Evolutionary conservation across 2,888 invertebrate genomes (phyloP), one percentile per base, ranked within the genome.

Genomic region (Coleophora deauratella): DNA sequence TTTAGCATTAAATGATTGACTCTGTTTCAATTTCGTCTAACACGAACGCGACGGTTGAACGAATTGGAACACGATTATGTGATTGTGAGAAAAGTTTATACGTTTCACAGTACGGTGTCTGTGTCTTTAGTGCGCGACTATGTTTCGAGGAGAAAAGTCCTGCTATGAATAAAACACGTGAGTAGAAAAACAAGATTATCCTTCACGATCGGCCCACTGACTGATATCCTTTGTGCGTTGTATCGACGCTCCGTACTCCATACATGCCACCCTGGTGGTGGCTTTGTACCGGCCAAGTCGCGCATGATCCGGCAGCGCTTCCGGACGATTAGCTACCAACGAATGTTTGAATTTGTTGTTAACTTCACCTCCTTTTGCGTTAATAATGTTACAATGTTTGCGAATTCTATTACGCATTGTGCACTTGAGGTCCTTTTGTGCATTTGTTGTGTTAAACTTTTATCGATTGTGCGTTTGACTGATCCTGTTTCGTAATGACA

Each of bases 11-110:
- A 84, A 84, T 82, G 79, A 79, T 78, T 72, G 84, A 80, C 82
- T 78, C 73, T 81, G 82, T 82, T 82, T 84, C 84, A 84, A 85
- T 85, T 85, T 81, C 73, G 69, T 76, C 63, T 77, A 80, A 85
- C 85, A 85, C 67, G 80, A 80, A 77, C 66, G 74, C 74, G 63
- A 59, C 72, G 62, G 75, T 82, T 66, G 84, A 85, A 82, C 85
- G 75, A 85, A 85, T 85, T 59, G 72, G 57, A 60, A 84, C 84
- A 81, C 65, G 81, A 73, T 78, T 79, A 75, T 77, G 73, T 81
- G 80, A 84, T 84, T 84, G 82, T 85, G 78, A 74, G 78, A 78
- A 78, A 79, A 74, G 66, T 74, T 72, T 75, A 73, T 78, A 71
- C 71, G 68, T 72, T 73, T 67, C 63, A 66, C 66, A 65, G 65